These are phyloP conservation scores for Urosaurus nigricauda DNA, from an alignment of 2,797 vertebrate species.

Conservation along the genomic window DNA sequence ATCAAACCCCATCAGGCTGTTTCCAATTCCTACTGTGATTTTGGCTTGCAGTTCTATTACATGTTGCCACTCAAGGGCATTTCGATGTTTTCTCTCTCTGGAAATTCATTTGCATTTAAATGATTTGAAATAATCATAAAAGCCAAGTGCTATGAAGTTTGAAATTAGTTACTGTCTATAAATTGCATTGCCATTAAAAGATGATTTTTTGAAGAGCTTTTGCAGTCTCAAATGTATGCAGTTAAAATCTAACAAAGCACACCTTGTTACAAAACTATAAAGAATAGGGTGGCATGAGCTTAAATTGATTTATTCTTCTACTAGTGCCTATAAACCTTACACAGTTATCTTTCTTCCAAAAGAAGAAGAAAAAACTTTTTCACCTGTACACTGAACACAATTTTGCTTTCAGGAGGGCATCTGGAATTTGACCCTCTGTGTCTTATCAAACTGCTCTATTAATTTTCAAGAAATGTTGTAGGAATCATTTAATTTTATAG, in stretches of 20 bases:
- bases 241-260: conserved; percentile 87
- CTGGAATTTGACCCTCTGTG: conserved; percentile 62
- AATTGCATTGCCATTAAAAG: conserved; percentile 87
- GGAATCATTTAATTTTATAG: conserved; percentile 69
- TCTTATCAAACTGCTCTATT: conserved; percentile 68
- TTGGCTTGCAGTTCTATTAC: conserved; percentile 79
- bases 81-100: conserved; percentile 86
- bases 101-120: conserved; percentile 92
- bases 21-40: conserved; percentile 80
- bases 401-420: conserved; percentile 64
- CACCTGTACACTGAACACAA: conserved; percentile 61
- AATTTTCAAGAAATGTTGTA: conserved; percentile 66
- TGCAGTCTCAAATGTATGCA: conserved; percentile 84
- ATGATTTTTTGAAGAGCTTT: conserved; percentile 85
- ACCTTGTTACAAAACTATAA: conserved; percentile 86
- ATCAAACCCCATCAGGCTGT: conserved; percentile 79
- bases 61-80: conserved; percentile 87
- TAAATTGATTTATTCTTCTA: conserved; percentile 83
- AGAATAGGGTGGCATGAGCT: conserved; percentile 79
- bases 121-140: conserved; percentile 90
- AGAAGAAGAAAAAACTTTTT: conserved; percentile 59
- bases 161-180: conserved; percentile 91
- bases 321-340: conserved; percentile 75
- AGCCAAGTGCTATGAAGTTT: conserved; percentile 90
- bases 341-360: conserved; percentile 74